Percentiles rank a stretch among this genome's conserved stretches.
Evolutionary conservation across 2,797 vertebrate genomes (phyloP).

Genomic region (Myotis planiceps): DNA sequence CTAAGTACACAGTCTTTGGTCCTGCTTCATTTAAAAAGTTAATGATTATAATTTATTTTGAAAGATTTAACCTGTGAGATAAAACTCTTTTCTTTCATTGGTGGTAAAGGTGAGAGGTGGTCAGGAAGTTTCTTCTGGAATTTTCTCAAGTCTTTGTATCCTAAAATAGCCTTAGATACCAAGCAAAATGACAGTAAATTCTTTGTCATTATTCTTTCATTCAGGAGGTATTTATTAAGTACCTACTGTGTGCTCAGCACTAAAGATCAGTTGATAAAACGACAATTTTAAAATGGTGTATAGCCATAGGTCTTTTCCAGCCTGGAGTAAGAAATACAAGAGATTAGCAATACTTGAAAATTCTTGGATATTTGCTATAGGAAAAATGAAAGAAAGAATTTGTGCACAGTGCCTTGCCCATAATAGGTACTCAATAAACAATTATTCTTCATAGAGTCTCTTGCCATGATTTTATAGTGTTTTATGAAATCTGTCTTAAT

Average conservation of each 20-base stretch:
- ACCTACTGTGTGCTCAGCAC: conserved; percentile 79
- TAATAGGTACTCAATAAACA: conserved; percentile 82
- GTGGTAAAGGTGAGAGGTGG: conserved; percentile 14
- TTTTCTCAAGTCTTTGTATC: conserved; percentile 68
- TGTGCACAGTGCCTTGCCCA: conserved; percentile 75
- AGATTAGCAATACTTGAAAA: conserved; percentile 50
- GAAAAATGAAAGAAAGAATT: conserved; percentile 58
- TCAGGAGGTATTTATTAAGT: conserved; percentile 77
- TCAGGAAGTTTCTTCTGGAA: conserved; percentile 62
- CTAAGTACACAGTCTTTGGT: conserved; percentile 6
- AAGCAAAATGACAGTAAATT: conserved; percentile 64
- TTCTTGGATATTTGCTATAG: conserved; percentile 52
- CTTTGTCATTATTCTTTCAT: conserved; percentile 64
- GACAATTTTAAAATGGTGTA: conserved; percentile 43
- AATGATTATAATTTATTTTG: conserved; percentile 64
- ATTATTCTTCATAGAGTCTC: conserved; percentile 69
- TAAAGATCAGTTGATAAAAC: conserved; percentile 43
- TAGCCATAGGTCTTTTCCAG: conserved; percentile 51
- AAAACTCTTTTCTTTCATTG: conserved; percentile 56
- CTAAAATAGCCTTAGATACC: conserved; percentile 66
- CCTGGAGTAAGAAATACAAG: conserved; percentile 44
- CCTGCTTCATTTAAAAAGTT: conserved; percentile 52
- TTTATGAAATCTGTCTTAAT: conserved; percentile 79
- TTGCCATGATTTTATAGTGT: conserved; percentile 75
- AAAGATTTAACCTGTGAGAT: conserved; percentile 60